Base-by-base conservation (phyloP, 2,113 vertebrate species). In the Galemys pyrenaicus region DNA sequence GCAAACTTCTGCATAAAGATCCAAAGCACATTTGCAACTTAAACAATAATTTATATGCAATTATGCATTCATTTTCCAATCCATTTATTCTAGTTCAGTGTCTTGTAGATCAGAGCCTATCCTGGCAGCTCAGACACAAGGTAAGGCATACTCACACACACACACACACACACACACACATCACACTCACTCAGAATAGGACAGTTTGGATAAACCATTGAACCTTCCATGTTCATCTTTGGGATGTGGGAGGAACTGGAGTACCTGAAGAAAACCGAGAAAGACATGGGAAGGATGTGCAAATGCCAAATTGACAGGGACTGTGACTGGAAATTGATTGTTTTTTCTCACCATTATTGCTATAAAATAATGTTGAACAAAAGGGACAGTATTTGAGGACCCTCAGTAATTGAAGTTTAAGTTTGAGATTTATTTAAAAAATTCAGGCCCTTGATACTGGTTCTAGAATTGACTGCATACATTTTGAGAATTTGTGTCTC, bases 401-500 rank as follows among this genome's bases (percentile, higher is more conserved):
- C 17, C 20, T 22, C 20, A 8, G 32, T 85, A 81, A 83, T 81
- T 81, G 74, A 87, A 80, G 35, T 89, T 87, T 79, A 82, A 77
- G 11, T 81, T n/a, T 85, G 62, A 87, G 35, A 56, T n/a, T 20
- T 30, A 30, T 44, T 49, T 56, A 13, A 73, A 54, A 90, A 81
- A 37, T 82, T 93, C 2, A 77, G 11, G 32, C 19, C 56, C n/a
- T 75, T 65, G 28, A 80, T 51, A 35, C 96, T 74, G 39, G 49
- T 90, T 77, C 58, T 39, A 22, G 54, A 56, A 79, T 37, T 93
- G 82, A 64, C 20, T 86, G 32, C n/a, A 22, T 93, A 62, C 62
- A 60, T 92, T 84, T 84, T 91, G 28, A 60, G 22, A 49, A 87
- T 68, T 73, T 46, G 35, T 94, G n/a, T 96, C 89, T 73, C n/a